Base-by-base conservation (phyloP, 2,113 vertebrate genomes). In the Saccopteryx leptura region DNA sequence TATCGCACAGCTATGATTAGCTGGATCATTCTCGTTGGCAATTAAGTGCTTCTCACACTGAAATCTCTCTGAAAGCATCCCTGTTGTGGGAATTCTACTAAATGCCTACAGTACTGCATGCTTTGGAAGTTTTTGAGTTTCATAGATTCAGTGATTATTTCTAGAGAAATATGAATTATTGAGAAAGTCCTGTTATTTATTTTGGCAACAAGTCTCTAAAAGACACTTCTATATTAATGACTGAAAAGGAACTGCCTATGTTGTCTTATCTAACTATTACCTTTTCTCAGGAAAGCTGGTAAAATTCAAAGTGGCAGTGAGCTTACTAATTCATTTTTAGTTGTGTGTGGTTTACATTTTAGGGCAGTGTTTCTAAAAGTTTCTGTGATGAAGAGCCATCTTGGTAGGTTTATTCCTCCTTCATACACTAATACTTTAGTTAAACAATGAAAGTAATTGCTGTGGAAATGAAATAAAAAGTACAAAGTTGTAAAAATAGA, bases 11-110 rank as follows among this genome's bases (percentile, higher is more conserved):
- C 78, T 93, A 7, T 76, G 80, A 78, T 76, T 80, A 88, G 66
- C 48, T 91, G 56, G 81, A 58, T 90, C 88, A 11, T 90, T 96
- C 92, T 95, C 28, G 84, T 74, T 82, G 80, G 85, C 96, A 97
- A 76, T 90, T 60, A 90, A 75, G 54, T 88, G 65, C 91, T 96
- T 86, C 90, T 96, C 84, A 33, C 19, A 6, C 54, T 63, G 78
- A 75, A 90, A 28, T 76, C 60, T 88, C 61, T 85, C 60, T 11
- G n/a, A 89, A 93, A 89, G 65, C 72, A 48, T 82, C 65, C 63
- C 84, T 58, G 71, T 69, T 68, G 5, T 68, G 88, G 58, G 89
- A 91, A 85, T 93, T 90, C 54, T 56, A 12, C 79, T 96, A 90
- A 94, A 81, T 96, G 76, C 86, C 56, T 68, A 1, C 14, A 78